Percentiles rank a stretch among this genome's conserved stretches.
These are phyloP conservation scores for Porites australiensis DNA, from an alignment of 64 coral and sea anemone species.

Conservation along the genomic window DNA sequence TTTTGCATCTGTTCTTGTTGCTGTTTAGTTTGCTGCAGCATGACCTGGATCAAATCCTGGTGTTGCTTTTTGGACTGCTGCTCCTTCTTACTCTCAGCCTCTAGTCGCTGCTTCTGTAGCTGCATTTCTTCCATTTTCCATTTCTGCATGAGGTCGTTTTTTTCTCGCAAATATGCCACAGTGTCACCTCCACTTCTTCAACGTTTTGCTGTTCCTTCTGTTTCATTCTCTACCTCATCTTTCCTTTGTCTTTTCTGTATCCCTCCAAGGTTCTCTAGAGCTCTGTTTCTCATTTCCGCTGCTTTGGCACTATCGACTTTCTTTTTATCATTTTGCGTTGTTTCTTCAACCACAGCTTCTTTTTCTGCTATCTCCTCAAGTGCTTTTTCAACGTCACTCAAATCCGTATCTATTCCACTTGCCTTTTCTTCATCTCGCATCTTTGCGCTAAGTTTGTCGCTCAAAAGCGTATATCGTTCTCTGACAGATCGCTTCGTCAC, in stretches of 20 bases:
- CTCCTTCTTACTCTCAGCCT: constrained; percentile 48
- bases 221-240: no score
- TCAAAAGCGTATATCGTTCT: constrained; percentile 28
- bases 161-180: constrained; percentile 7
- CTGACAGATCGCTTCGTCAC: constrained; percentile 37
- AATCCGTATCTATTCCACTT: constrained; percentile 25
- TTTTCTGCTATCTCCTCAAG: constrained; percentile 42
- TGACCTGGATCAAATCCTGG: constrained; percentile 63
- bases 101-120: constrained; percentile 36
- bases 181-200: constrained; percentile 12
- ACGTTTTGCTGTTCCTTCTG: neutral
- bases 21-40: no score
- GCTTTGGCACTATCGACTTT: no score
- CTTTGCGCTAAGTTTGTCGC: constrained; percentile 43
- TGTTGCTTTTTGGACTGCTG: constrained; percentile 60
- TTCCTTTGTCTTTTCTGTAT: neutral
- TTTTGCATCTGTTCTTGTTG: constrained; percentile 72
- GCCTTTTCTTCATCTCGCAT: constrained; percentile 25
- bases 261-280: neutral
- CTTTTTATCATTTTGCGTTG: constrained; percentile 30
- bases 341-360: constrained; percentile 13
- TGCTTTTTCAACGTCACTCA: constrained; percentile 58
- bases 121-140: constrained; percentile 62
- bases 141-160: no score
- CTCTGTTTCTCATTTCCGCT: constrained; percentile 34